Evolutionary conservation across 2,888 invertebrate genomes (phyloP).

Genomic region (Parapristionchus giblindavisi): DNA sequence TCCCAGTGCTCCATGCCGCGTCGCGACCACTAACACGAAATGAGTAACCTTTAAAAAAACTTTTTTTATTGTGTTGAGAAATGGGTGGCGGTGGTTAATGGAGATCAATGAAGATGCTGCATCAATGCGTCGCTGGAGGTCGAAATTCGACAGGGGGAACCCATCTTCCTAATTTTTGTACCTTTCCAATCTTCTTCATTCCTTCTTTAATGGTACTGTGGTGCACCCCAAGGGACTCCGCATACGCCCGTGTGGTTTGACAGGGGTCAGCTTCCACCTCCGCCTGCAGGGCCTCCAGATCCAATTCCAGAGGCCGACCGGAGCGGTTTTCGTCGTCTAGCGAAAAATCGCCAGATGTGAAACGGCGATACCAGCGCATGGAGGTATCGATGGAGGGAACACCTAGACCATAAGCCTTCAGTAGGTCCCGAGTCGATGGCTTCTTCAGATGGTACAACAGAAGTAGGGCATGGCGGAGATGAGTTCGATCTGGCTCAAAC

Average conservation of each 20-base stretch:
- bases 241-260: not conserved
- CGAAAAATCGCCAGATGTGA: conserved; percentile 3
- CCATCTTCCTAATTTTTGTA: not conserved
- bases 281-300: not conserved
- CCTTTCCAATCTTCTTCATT: not conserved
- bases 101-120: not conserved
- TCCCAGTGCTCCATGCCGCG: conserved; percentile 10
- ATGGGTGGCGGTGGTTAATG: not conserved
- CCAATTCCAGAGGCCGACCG: conserved; percentile 1
- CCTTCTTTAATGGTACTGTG: not conserved
- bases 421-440: too few relatives aligned
- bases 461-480: too few relatives aligned
- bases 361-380: too few relatives aligned
- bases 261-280: conserved; percentile 12
- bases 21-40: conserved; percentile 4
- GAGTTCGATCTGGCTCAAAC: too few relatives aligned
- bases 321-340: not conserved
- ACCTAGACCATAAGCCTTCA: too few relatives aligned
- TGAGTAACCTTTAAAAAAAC: not conserved
- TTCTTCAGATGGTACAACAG: too few relatives aligned
- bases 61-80: not conserved
- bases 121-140: conserved; percentile 1
- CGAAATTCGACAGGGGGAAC: not conserved
- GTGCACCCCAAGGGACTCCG: not conserved
- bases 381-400: too few relatives aligned